These are phyloP conservation scores for Acronicta psi DNA, from an alignment of 2,888 invertebrate genomes.

Conservation along the genomic window DNA sequence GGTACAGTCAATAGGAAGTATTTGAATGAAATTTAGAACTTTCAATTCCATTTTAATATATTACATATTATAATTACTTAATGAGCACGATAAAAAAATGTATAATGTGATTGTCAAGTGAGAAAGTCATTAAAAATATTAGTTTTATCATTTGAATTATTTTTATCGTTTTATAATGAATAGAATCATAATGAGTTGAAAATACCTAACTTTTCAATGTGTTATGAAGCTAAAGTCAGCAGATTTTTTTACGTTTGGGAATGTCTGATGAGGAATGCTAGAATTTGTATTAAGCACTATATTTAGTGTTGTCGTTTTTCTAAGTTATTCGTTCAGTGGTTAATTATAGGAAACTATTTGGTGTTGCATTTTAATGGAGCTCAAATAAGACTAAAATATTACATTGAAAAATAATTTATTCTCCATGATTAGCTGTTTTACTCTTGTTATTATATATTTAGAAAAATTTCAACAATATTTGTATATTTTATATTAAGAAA, in stretches of 20 bases:
- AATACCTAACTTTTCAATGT: background rate
- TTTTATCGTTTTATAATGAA: too few relatives aligned
- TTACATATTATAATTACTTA: too few relatives aligned
- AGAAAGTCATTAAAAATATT: constrained; percentile 7
- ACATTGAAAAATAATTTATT: constrained; percentile 89
- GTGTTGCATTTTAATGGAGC: constrained; percentile 12
- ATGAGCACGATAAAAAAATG: too few relatives aligned
- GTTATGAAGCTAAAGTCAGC: background rate
- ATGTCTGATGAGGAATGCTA: constrained; percentile 16
- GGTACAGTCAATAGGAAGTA: too few relatives aligned
- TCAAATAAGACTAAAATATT: constrained; percentile 75
- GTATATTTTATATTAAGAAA: constrained; percentile 87
- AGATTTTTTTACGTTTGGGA: constrained; percentile 7
- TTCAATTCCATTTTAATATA: too few relatives aligned
- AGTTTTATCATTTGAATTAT: too few relatives aligned
- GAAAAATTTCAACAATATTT: constrained; percentile 88
- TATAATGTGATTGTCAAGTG: constrained; percentile 19
- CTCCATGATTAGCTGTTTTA: constrained; percentile 85
- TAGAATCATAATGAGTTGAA: too few relatives aligned
- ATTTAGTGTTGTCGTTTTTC: background rate
- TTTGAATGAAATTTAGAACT: too few relatives aligned
- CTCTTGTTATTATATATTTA: constrained; percentile 87
- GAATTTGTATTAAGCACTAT: constrained; percentile 6
- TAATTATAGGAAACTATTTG: constrained; percentile 18
- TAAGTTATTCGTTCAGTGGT: background rate